Percentiles rank a stretch among this genome's conserved stretches.
These are phyloP conservation scores for Pseudomyrmex dendroicus DNA, from an alignment of 1,140 invertebrate species.

Conservation along the genomic window DNA sequence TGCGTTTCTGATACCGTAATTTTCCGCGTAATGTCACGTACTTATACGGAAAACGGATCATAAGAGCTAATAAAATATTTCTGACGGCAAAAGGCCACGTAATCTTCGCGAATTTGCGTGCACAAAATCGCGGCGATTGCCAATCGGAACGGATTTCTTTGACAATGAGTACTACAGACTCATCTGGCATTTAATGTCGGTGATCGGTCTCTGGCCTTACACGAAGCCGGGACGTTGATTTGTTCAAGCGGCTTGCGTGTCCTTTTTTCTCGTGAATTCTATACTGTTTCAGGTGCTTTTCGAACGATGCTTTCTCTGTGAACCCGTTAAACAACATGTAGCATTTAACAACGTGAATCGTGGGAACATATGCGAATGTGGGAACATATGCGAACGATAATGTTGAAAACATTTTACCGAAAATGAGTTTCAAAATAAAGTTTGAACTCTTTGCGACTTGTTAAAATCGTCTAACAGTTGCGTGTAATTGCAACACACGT, in stretches of 20 bases:
- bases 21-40: slow-evolving; percentile 7
- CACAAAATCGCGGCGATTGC: neutral
- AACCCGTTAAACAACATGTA: neutral
- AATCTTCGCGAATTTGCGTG: slow-evolving; percentile 25
- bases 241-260: slow-evolving; percentile 5
- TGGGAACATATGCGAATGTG: no score
- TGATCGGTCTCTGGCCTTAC: slow-evolving; percentile 49
- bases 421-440: neutral
- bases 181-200: slow-evolving; percentile 20
- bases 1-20: neutral
- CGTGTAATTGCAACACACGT: no score
- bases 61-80: slow-evolving; percentile 22
- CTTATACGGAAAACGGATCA: slow-evolving; percentile 25
- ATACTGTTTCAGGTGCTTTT: slow-evolving; percentile 15
- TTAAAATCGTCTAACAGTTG: no score
- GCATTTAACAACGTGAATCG: neutral
- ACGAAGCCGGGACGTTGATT: slow-evolving; percentile 5
- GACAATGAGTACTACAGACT: slow-evolving; percentile 35
- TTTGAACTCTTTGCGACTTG: no score
- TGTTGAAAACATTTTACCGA: neutral
- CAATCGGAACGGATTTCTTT: slow-evolving; percentile 37
- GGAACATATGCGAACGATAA: no score
- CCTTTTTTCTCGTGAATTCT: neutral
- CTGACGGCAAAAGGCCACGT: neutral
- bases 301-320: neutral